Evolutionary conservation across 2,797 vertebrate species (phyloP), one percentile per base, ranked within the genome.

Genomic region (Clarias fuscus): DNA sequence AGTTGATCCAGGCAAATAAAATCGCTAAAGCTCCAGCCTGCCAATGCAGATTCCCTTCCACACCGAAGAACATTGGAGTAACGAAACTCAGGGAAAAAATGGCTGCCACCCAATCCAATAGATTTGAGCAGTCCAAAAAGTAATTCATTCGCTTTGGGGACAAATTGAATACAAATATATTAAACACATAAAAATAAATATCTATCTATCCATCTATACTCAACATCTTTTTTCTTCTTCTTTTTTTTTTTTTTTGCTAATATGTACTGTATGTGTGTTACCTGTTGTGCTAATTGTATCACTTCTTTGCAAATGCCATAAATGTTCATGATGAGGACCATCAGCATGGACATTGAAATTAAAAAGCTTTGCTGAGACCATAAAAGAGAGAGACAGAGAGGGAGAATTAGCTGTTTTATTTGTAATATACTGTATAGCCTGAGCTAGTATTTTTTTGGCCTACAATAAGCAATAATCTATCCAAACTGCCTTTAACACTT

Each of bases 221-320:
- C 48, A 48, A 48, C 48, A 48, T 48, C 48, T 48, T 37, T 37
- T 4, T 33, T 33, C 3, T 33, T 37, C 48, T 48, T 37, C 0
- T 4, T 37, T 4, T 37, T 37, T 37, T 33, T 33, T 3, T 33
- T 71, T 20, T 73, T 56, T 27, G 14, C 14, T 20, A 72, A n/a
- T 48, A 13, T 48, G 71, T 33, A 33, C 33, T 33, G 33, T 7
- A 40, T 22, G 2, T 62, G 4, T 40, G 3, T 90, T 94, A 99
- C 98, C 97, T 99, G 98, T 88, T 99, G 97, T 87, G 94, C 92
- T 62, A 99, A 95, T 90, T 99, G 98, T 70, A 95, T 90, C 91
- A 98, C 71, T 93, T 99, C 98, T 94, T 99, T 99, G 89, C 90
- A 93, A 88, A 98, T 94, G 86, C 95, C 95, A 89, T 97, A 96